Conservation (phyloP, 2,888 invertebrate genomes). For the Diarsia mendica region DNA sequence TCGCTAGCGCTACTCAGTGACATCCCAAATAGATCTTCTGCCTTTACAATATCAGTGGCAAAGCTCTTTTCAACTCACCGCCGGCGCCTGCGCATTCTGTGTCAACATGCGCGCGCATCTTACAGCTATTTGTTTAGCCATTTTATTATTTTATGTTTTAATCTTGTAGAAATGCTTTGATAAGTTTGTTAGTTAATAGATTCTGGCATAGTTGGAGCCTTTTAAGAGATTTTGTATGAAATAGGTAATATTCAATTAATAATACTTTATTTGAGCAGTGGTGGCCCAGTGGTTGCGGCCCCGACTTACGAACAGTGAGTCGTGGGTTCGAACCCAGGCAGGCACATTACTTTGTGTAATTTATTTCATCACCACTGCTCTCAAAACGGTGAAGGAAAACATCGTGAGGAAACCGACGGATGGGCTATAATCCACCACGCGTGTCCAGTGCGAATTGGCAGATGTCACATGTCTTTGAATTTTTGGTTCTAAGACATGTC, state of each 20-base stretch:
- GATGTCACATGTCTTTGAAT: too few relatives aligned
- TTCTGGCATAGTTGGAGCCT: conserved; percentile 2
- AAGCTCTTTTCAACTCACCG: conserved; percentile 58
- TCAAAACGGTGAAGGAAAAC: too few relatives aligned
- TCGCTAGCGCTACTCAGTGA: too few relatives aligned
- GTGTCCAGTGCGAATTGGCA: too few relatives aligned
- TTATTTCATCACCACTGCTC: too few relatives aligned
- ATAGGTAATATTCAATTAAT: neutral
- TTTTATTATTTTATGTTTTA: conserved; percentile 56
- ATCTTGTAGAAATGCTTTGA: conserved; percentile 50
- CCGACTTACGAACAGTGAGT: too few relatives aligned
- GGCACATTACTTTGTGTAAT: too few relatives aligned
- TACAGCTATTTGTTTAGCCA: conserved; percentile 64
- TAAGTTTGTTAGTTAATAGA: conserved; percentile 22
- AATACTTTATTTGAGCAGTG: neutral
- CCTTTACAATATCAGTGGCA: neutral
- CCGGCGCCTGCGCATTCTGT: conserved; percentile 58
- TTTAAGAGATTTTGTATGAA: conserved; percentile 4
- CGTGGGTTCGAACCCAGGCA: too few relatives aligned
- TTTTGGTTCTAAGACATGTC: too few relatives aligned
- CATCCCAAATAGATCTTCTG: conserved; percentile 14
- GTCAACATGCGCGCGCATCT: conserved; percentile 65
- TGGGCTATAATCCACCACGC: too few relatives aligned
- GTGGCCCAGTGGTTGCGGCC: too few relatives aligned
- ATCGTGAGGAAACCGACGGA: too few relatives aligned